These are phyloP conservation scores for Sebastiscus albofasciatus DNA, from an alignment of 2,797 vertebrate species.

Conservation along the genomic window DNA sequence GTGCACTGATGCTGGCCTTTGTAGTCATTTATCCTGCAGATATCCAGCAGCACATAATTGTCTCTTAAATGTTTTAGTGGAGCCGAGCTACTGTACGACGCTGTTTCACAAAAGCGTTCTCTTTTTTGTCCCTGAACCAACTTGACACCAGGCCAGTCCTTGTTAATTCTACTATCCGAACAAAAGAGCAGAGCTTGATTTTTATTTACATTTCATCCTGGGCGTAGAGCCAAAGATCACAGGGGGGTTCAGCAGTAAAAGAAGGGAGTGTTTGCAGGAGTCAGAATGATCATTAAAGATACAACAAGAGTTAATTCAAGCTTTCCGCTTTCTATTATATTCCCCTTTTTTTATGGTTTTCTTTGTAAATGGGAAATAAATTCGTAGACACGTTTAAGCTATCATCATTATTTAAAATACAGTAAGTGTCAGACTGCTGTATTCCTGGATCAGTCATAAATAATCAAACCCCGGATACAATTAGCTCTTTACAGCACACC, in stretches of 20 bases:
- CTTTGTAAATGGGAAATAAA: not conserved
- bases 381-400: not conserved
- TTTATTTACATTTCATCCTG: slow-evolving; percentile 9
- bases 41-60: slow-evolving; percentile 20
- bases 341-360: not conserved
- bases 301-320: slow-evolving; percentile 1
- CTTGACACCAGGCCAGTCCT: not conserved
- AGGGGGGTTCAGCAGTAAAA: slow-evolving; percentile 7
- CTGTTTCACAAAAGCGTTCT: not conserved
- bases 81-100: not conserved
- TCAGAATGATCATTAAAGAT: slow-evolving; percentile 2
- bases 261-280: not conserved
- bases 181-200: slow-evolving; percentile 19
- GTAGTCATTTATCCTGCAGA: slow-evolving; percentile 30
- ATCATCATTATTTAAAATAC: not conserved
- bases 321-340: not conserved
- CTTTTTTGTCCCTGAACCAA: not conserved
- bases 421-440: not conserved
- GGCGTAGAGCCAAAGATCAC: slow-evolving; percentile 26
- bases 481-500: slow-evolving; percentile 24
- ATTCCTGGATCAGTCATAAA: not conserved
- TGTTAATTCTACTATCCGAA: slow-evolving; percentile 4
- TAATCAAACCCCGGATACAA: not conserved
- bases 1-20: slow-evolving; percentile 17
- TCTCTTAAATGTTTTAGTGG: slow-evolving; percentile 25